Evolutionary conservation across 2,113 vertebrate genomes (phyloP).

Genomic region (Potamarius usumacintae): DNA sequence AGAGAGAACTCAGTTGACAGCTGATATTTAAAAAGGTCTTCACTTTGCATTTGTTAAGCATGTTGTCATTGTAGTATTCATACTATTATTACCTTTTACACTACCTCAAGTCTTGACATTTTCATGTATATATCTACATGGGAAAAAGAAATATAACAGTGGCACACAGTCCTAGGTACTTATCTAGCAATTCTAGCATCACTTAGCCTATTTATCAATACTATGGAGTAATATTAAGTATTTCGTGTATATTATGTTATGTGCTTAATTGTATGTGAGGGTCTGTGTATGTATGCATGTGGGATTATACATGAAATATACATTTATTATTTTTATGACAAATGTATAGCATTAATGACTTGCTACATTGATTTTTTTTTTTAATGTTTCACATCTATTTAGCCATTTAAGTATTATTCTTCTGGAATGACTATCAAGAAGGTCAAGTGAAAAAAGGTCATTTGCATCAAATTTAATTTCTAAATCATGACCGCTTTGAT

Average conservation of each 20-base stretch:
- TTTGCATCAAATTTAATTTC: conserved; percentile 17
- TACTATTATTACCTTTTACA: conserved; percentile 29
- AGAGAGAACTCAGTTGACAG: not conserved
- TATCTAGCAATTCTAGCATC: conserved; percentile 40
- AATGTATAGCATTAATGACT: not conserved
- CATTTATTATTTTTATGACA: conserved; percentile 19
- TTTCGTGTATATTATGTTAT: not conserved
- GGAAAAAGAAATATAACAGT: conserved; percentile 26
- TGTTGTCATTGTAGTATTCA: conserved; percentile 24
- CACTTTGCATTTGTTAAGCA: conserved; percentile 27
- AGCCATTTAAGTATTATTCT: conserved; percentile 6
- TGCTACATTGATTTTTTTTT: not conserved
- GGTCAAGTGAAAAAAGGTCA: conserved; percentile 11
- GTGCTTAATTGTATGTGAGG: conserved; percentile 10
- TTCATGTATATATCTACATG: conserved; percentile 16
- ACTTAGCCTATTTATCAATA: conserved; percentile 33
- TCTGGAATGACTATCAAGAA: conserved; percentile 18
- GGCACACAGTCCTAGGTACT: conserved; percentile 35
- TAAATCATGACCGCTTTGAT: not conserved
- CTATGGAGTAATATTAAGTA: conserved; percentile 24
- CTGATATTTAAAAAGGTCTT: not conserved
- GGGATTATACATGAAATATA: not conserved
- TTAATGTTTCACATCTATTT: not conserved
- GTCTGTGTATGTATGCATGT: conserved; percentile 20
- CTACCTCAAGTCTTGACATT: conserved; percentile 25